A percentile compares a stretch with the other conserved stretches of the same genome.
Conservation (phyloP, 35 echinoderm and acorn worm genomes). For the Heliocidaris tuberculata region DNA sequence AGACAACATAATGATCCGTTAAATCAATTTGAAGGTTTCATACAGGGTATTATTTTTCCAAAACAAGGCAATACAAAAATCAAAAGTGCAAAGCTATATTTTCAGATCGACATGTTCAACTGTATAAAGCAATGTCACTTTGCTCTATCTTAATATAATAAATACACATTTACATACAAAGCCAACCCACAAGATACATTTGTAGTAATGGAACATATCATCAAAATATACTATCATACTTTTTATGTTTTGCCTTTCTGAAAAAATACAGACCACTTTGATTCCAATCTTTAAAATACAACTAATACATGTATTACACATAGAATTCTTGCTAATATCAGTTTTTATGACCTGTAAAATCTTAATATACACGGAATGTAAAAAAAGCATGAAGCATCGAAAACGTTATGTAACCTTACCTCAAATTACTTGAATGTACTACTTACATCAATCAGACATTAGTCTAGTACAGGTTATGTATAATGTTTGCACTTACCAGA, state of each 20-base stretch:
- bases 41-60: conserved; percentile 28
- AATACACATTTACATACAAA: not conserved
- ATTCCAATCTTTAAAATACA: too few species aligned
- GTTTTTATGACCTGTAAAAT: not conserved
- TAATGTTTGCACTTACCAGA: not conserved
- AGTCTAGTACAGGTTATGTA: not conserved
- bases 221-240: not conserved
- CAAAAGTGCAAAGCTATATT: not conserved
- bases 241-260: not conserved
- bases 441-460: not conserved
- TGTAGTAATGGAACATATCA: not conserved
- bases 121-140: not conserved
- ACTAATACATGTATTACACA: not conserved
- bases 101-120: not conserved
- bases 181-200: not conserved
- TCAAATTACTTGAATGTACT: not conserved
- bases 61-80: conserved; percentile 5
- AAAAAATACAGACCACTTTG: not conserved
- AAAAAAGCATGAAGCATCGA: not conserved
- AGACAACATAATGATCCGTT: not conserved
- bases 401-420: not conserved
- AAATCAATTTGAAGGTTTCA: not conserved
- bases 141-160: not conserved
- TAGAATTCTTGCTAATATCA: not conserved
- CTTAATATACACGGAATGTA: not conserved